Percentiles rank a stretch among this genome's conserved stretches.
phyloP scores from a whole-genome alignment of 64 coral and sea anemone species.

The Stichodactyla mertensii region DNA sequence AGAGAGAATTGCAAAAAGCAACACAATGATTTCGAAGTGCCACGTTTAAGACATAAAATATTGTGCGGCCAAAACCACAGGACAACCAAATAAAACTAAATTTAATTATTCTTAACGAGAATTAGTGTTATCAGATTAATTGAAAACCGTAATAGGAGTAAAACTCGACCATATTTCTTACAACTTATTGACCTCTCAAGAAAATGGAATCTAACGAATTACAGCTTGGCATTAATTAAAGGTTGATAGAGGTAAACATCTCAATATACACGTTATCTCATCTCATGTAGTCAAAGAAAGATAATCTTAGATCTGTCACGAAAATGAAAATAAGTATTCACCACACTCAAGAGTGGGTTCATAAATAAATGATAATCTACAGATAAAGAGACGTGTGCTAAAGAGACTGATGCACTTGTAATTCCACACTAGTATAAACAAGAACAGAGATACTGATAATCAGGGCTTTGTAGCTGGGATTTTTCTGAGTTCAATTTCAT shows the following conservation, averaged over 20 bases:
- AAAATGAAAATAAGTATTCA: not conserved
- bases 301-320: not conserved
- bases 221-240: not conserved
- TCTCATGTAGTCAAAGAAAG: too few species aligned
- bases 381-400: not conserved
- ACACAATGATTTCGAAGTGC: too few species aligned
- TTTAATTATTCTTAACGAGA: not conserved
- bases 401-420: not conserved
- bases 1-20: too few species aligned
- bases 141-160: not conserved
- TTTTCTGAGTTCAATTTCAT: not conserved
- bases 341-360: not conserved
- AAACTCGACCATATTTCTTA: not conserved
- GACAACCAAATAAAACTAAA: not conserved
- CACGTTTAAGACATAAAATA: not conserved
- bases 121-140: not conserved
- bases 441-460: not conserved
- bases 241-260: too few species aligned
- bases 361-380: not conserved
- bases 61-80: not conserved
- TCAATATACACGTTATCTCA: too few species aligned
- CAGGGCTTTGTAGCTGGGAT: not conserved
- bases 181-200: not conserved
- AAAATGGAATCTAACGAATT: not conserved
- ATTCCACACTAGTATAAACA: not conserved